Evolutionary conservation across 2,113 vertebrate species (phyloP).

Genomic region (Trogon melanurus): DNA sequence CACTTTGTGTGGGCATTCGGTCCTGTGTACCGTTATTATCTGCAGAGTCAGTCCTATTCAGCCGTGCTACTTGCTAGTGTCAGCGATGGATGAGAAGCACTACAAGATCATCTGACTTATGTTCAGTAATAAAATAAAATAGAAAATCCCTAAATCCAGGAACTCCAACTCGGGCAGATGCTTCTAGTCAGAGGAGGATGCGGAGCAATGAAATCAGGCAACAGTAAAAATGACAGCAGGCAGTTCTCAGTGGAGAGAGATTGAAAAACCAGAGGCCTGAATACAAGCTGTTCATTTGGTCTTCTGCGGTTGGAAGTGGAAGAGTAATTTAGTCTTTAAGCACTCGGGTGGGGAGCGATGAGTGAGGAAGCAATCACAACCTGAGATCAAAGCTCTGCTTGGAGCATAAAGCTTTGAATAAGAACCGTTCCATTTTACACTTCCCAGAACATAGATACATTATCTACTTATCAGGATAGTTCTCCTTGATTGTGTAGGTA

Average conservation of each 20-base stretch:
- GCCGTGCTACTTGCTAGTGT: background rate
- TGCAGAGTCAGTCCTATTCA: background rate
- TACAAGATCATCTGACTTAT: background rate
- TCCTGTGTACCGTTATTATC: background rate
- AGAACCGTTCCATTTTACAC: background rate
- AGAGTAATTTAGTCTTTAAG: background rate
- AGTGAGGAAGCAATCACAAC: background rate
- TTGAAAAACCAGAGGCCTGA: background rate
- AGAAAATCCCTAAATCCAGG: background rate
- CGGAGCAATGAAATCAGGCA: background rate
- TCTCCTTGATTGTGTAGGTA: background rate
- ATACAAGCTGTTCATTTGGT: background rate
- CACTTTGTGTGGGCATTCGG: background rate
- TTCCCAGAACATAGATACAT: background rate
- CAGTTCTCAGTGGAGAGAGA: background rate
- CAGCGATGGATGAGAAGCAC: background rate
- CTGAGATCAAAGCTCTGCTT: background rate
- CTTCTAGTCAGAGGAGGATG: background rate
- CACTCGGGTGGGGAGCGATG: background rate
- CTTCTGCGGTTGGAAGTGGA: background rate
- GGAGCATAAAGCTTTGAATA: background rate
- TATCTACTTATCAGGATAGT: background rate
- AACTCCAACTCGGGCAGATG: background rate
- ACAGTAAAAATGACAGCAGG: background rate
- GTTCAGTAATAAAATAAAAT: background rate